Evolutionary conservation across 2,113 vertebrate species (phyloP), one percentile per base, ranked within the genome.

Genomic region (Anguilla rostrata): DNA sequence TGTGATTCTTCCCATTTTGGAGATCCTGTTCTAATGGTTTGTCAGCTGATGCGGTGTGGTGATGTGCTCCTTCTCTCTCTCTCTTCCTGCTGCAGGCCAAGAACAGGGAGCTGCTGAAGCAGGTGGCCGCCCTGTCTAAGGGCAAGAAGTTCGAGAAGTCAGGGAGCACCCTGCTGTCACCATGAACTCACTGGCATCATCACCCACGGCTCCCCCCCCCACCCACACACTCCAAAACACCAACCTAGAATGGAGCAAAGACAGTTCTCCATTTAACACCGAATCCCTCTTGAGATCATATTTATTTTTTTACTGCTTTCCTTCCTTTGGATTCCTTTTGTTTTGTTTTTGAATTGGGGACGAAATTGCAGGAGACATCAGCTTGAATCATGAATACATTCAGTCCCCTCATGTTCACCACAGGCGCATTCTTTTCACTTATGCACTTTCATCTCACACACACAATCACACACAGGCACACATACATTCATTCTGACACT

Each of bases 131-230:
- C 0, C 94, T 99, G 88, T 99, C 98, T 5, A 99, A 99, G 95
- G 98, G 98, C 90, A 99, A 99, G 95, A 99, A 99, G 93, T 98
- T 99, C 92, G 98, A 99, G 92, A 98, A 97, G 93, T 97, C 97
- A 89, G 98, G 98, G 90, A 97, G 96, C 85, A 95, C 97, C 29
- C 94, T 99, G 87, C 96, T 98, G 81, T 97, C 98, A 92, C 97
- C 97, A 90, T 99, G 29, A 75, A 75, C 26, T 26, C n/a, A 12
- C 26, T 34, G 26, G 71, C n/a, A 12, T n/a, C 96, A 98, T 92
- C 91, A 94, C 43, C 0, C 75, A 8, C 7, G n/a, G 22, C 34
- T 39, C 34, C 18, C 34, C 11, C 41, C 80, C 41, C 63, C 39
- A 8, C 11, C 16, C 49, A 34, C 78, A 18, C 11, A 29, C 78